These are phyloP conservation scores for Serinus canaria DNA, from an alignment of 2,113 vertebrate genomes.

Conservation along the genomic window DNA sequence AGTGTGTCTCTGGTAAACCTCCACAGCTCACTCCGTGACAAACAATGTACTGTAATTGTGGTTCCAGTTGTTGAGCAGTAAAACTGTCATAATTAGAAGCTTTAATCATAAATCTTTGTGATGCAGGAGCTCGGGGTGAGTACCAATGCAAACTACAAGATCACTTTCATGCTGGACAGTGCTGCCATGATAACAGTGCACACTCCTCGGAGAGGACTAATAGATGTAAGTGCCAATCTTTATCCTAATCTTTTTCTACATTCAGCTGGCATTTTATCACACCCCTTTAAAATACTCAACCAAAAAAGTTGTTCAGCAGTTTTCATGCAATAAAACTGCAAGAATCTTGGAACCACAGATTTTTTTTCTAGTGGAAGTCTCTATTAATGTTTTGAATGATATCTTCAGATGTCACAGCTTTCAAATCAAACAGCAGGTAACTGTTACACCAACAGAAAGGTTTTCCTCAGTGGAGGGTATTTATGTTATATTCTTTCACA, in stretches of 20 bases:
- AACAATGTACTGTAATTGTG: neutral
- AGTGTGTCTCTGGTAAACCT: neutral
- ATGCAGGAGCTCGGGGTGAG: conserved; percentile 94
- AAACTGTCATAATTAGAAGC: neutral
- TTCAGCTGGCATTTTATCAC: neutral
- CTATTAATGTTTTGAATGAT: neutral
- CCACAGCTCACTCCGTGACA: neutral
- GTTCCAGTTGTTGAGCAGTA: neutral
- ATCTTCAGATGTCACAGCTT: neutral
- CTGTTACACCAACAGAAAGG: neutral
- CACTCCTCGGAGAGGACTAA: conserved; percentile 92
- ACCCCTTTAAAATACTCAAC: neutral
- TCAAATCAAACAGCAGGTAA: neutral
- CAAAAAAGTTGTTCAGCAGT: neutral
- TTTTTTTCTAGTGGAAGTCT: neutral
- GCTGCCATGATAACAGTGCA: conserved; percentile 99
- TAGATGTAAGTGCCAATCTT: conserved; percentile 80
- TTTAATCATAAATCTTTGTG: conserved; percentile 20
- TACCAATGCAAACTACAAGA: conserved; percentile 96
- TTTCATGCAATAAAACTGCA: neutral
- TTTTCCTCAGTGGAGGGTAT: neutral
- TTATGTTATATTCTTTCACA: neutral
- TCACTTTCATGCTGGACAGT: conserved; percentile 98
- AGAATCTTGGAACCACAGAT: neutral
- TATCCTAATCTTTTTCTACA: neutral